Evolutionary conservation across 92 coral and sea anemone species (phyloP), one percentile per base, ranked within the genome.

Genomic region (Epizoanthus fatuus): DNA sequence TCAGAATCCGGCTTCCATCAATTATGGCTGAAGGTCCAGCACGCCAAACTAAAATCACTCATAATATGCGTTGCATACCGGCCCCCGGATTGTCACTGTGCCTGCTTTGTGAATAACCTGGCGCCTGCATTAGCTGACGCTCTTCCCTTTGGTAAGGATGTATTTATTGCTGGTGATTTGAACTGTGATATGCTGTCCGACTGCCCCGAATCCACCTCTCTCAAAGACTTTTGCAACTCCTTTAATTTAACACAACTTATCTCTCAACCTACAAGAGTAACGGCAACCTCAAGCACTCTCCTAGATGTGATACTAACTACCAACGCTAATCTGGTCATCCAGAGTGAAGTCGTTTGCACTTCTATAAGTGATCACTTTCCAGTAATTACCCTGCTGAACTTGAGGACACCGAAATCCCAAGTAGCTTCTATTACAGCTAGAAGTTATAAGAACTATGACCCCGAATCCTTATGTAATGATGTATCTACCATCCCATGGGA

Each of bases 341-440:
- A 38, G 47, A 70, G 47, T 3, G 52, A 70, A 17, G 51, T 70
- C 7, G 54, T 25, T n/a, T 70, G 12, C 22, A 70, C 76, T 70
- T 44, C 7, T 38, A 70, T 70, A 17, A 70, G 76, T 70, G 76
- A 70, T 38, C 76, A 70, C 51, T 69, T 69, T 29, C 74, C 74
- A 14, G 76, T 39, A 25, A 45, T 67, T 4, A 67, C 16, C 42
- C 37, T 45, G 37, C 44, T 67, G 44, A 67, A 70, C 54, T 38
- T 38, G 44, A 70, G 54, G 14, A 8, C 54, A 52, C 53, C 47
- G 19, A 70, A 38, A 70, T 9, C 76, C 54, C n/a, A 70, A 4
- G 22, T 38, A 35, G 20, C 51, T 19, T 39, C 19, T 20, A 20
- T 70, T 19, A 70, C 76, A 39, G 54, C 76, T 52, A 25, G 76